phyloP scores from a whole-genome alignment of 2,113 vertebrate genomes.

The Tenebrosternarchus preto region DNA sequence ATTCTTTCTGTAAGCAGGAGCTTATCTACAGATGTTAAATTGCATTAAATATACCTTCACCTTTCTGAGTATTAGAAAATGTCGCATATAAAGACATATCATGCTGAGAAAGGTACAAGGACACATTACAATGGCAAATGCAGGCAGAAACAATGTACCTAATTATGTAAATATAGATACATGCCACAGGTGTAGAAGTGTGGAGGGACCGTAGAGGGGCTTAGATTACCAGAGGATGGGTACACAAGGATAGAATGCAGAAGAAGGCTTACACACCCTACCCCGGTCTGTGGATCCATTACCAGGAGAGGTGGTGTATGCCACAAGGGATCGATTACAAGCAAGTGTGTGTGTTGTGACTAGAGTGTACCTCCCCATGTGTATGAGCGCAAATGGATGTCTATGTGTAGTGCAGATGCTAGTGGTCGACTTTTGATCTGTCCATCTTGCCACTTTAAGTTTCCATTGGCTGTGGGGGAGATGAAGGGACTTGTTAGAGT shows the following conservation, averaged over 20 bases:
- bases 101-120: neutral
- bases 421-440: conserved; percentile 22
- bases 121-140: neutral
- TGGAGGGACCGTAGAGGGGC: conserved; percentile 21
- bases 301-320: conserved; percentile 47
- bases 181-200: conserved; percentile 42
- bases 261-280: conserved; percentile 34
- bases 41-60: neutral
- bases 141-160: conserved; percentile 1
- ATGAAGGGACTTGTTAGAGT: conserved; percentile 16
- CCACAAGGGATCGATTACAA: conserved; percentile 52
- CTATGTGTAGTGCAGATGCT: conserved; percentile 29
- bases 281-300: conserved; percentile 40
- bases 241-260: conserved; percentile 41
- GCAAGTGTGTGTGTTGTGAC: neutral
- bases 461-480: neutral
- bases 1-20: neutral
- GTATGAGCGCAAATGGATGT: conserved; percentile 43
- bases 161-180: conserved; percentile 50
- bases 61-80: neutral
- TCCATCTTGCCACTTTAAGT: conserved; percentile 5
- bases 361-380: conserved; percentile 28
- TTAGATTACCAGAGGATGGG: conserved; percentile 47
- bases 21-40: neutral
- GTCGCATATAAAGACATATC: neutral